phyloP scores from a whole-genome alignment of 2,113 vertebrate genomes.

The Todiramphus saurophagus region DNA sequence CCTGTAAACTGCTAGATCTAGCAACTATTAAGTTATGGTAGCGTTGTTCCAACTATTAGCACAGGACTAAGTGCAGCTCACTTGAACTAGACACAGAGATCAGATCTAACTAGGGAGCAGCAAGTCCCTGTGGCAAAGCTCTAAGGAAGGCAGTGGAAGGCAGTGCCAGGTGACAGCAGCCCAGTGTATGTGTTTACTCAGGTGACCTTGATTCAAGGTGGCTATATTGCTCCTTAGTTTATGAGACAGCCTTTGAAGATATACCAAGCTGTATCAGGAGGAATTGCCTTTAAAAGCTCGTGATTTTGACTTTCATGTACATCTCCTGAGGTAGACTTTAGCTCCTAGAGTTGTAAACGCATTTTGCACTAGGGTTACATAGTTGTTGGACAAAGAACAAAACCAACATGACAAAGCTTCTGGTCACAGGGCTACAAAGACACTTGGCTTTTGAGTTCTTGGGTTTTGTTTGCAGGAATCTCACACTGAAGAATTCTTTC shows the following conservation, averaged over 20 bases:
- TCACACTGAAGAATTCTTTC: neutral
- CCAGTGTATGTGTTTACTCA: neutral
- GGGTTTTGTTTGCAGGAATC: neutral
- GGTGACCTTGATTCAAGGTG: accelerated
- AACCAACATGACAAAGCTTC: neutral
- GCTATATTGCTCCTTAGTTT: neutral
- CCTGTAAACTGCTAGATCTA: neutral
- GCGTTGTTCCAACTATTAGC: accelerated
- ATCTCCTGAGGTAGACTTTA: neutral
- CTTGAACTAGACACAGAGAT: neutral
- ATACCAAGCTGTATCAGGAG: neutral
- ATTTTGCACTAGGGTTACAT: neutral
- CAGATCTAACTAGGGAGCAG: neutral
- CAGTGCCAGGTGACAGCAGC: neutral
- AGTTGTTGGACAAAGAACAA: neutral
- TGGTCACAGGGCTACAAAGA: neutral
- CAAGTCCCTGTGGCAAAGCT: neutral
- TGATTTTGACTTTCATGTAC: neutral
- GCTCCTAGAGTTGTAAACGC: neutral
- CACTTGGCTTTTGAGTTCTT: neutral
- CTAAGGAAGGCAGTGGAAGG: neutral
- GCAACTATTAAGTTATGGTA: neutral
- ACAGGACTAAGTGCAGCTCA: neutral
- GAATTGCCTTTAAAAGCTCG: neutral
- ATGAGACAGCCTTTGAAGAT: neutral